Evolutionary conservation across 2,888 invertebrate genomes (phyloP).

Genomic region (Abscondita cerata): DNA sequence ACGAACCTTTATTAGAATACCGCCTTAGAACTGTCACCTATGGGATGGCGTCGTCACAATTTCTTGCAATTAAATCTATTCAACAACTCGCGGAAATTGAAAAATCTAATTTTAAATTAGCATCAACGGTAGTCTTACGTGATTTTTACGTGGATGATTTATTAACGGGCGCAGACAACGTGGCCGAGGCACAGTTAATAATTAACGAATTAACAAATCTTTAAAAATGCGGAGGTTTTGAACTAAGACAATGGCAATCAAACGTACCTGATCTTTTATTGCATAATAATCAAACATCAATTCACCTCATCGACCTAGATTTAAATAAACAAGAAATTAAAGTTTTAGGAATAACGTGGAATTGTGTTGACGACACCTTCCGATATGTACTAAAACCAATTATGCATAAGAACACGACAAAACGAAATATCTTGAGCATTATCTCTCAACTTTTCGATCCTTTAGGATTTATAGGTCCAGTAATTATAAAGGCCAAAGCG

Average conservation of each 20-base stretch:
- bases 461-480: constrained; percentile 38
- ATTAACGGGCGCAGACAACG: background rate
- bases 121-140: background rate
- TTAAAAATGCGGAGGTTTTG: background rate
- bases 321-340: background rate
- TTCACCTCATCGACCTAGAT: background rate
- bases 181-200: background rate
- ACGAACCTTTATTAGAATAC: background rate
- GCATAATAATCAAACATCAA: background rate
- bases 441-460: constrained; percentile 40
- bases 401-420: constrained; percentile 7
- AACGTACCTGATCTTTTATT: no score
- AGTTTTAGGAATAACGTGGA: constrained; percentile 6
- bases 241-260: background rate
- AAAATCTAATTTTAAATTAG: constrained; percentile 3
- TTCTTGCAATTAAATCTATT: background rate
- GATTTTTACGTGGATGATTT: constrained; percentile 8
- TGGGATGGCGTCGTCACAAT: background rate
- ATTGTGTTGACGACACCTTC: background rate
- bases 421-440: constrained; percentile 25
- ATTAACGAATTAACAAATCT: background rate
- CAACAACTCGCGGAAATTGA: background rate
- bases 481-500: constrained; percentile 38
- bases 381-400: background rate
- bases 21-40: constrained; percentile 1